Conservation (phyloP, 2,113 vertebrate genomes). For the Orycteropus afer region DNA sequence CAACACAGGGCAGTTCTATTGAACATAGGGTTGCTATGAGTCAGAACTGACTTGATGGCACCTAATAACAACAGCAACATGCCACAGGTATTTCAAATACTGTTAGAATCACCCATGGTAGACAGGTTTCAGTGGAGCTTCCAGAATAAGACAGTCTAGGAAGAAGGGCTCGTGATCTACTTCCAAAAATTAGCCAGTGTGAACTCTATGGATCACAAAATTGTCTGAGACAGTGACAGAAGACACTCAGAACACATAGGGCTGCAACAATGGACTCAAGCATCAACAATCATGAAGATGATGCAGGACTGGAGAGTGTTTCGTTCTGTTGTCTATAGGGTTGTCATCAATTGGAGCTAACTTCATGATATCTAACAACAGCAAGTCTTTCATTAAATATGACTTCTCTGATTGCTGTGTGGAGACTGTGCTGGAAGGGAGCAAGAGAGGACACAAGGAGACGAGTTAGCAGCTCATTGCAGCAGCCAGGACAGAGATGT, state of each 20-base stretch:
- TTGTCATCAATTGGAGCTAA: background rate
- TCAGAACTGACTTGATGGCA: background rate
- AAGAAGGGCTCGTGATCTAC: too few species aligned
- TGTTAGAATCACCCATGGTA: too few species aligned
- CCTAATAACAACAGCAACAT: background rate
- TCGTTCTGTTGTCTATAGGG: background rate
- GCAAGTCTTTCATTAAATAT: background rate
- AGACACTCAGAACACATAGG: too few species aligned
- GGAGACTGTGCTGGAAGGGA: background rate
- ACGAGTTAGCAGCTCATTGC: background rate
- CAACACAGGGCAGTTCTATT: too few species aligned
- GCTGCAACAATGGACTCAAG: too few species aligned
- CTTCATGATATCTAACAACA: background rate
- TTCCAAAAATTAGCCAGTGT: too few species aligned
- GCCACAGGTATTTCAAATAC: background rate
- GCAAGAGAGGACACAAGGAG: background rate
- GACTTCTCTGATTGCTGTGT: background rate
- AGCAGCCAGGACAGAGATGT: background rate
- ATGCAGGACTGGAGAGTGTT: background rate
- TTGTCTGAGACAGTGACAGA: too few species aligned
- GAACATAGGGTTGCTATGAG: too few species aligned
- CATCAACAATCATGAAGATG: background rate
- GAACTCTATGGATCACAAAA: too few species aligned
- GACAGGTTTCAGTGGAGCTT: too few species aligned
- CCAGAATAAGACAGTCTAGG: too few species aligned